Conservation (phyloP, 1,140 invertebrate genomes). For the Archegozetes longisetosus region DNA sequence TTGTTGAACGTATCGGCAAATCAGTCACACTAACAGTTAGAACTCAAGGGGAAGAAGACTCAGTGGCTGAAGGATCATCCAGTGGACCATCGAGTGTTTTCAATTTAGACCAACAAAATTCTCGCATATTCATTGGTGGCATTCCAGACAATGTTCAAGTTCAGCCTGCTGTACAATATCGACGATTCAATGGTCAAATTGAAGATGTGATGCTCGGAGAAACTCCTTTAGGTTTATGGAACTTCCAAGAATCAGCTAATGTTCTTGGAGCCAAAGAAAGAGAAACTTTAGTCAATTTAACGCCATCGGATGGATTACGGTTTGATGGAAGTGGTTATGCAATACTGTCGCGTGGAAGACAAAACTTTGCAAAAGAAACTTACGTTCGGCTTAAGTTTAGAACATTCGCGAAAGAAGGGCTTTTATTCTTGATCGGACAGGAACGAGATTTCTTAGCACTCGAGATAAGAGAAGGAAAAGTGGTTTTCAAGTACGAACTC, state of each 20-base stretch:
- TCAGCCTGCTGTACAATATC: slow-evolving; percentile 46
- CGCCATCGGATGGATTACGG: slow-evolving; percentile 48
- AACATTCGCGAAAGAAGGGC: slow-evolving; percentile 64
- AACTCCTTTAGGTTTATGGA: slow-evolving; percentile 80
- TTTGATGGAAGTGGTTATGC: slow-evolving; percentile 76
- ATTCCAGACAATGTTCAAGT: slow-evolving; percentile 42
- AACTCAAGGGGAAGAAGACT: slow-evolving; percentile 43
- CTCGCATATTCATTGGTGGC: slow-evolving; percentile 79
- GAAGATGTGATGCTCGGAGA: slow-evolving; percentile 80
- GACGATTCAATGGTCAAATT: slow-evolving; percentile 69
- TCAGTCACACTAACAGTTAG: slow-evolving; percentile 46
- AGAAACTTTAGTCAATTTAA: slow-evolving; percentile 43
- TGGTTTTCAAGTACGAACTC: slow-evolving; percentile 45
- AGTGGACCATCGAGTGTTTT: slow-evolving; percentile 61
- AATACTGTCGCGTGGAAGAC: slow-evolving; percentile 40
- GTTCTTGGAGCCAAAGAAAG: slow-evolving; percentile 51
- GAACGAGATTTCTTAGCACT: slow-evolving; percentile 57
- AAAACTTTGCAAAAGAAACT: slow-evolving; percentile 37
- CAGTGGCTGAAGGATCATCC: slow-evolving; percentile 43
- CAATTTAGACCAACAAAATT: slow-evolving; percentile 64
- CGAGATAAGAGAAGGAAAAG: slow-evolving; percentile 56
- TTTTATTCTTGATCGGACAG: slow-evolving; percentile 67
- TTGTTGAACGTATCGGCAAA: slow-evolving; percentile 69
- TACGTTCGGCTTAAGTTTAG: slow-evolving; percentile 60
- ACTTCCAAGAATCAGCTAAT: slow-evolving; percentile 59